Percentiles rank a stretch among this genome's conserved stretches.
phyloP scores from a whole-genome alignment of 2,888 invertebrate species.

The Apamea sordens region DNA sequence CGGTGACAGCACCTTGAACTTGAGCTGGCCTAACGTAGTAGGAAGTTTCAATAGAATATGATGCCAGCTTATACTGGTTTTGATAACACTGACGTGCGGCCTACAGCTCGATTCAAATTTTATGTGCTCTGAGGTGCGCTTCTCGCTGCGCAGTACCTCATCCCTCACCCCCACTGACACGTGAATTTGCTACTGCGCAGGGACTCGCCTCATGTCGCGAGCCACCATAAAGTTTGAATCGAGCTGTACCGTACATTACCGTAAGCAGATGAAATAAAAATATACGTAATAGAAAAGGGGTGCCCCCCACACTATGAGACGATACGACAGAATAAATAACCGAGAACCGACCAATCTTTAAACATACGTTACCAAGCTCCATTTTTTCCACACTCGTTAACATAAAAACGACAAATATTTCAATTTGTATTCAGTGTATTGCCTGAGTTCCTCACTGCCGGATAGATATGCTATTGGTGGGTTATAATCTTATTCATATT shows the following conservation, averaged over 20 bases:
- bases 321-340: slow-evolving; percentile 11
- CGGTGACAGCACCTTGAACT: background rate
- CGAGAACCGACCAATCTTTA: slow-evolving; percentile 17
- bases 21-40: background rate
- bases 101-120: background rate
- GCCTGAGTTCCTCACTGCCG: slow-evolving; percentile 41
- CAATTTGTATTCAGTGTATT: slow-evolving; percentile 65
- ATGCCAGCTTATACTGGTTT: background rate
- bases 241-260: background rate
- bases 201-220: background rate
- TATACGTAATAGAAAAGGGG: background rate
- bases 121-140: background rate
- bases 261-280: background rate
- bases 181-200: background rate
- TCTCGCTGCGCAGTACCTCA: background rate
- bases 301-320: background rate
- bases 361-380: slow-evolving; percentile 26
- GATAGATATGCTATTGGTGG: slow-evolving; percentile 52
- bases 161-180: background rate
- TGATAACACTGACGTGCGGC: background rate
- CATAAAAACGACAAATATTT: slow-evolving; percentile 57
- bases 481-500: slow-evolving; percentile 56
- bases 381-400: slow-evolving; percentile 37
- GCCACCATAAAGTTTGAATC: background rate
- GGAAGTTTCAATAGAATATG: background rate